These are phyloP conservation scores for Pseudococcus viburni DNA, from an alignment of 2,888 invertebrate species.

Conservation along the genomic window DNA sequence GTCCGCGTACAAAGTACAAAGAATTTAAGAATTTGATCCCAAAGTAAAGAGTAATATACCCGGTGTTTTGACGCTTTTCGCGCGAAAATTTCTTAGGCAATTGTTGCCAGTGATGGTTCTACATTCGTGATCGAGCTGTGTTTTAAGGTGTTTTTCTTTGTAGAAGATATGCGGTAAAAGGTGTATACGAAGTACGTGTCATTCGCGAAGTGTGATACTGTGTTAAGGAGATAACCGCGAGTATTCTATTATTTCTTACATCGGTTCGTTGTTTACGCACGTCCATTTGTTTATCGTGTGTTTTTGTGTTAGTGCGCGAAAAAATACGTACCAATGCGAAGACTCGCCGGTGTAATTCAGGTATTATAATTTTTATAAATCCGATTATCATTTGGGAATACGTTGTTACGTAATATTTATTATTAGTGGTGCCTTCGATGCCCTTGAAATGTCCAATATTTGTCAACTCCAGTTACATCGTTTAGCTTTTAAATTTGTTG, in stretches of 20 bases:
- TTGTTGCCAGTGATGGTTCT: not conserved
- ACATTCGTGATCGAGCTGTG: not conserved
- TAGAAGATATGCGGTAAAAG: not conserved
- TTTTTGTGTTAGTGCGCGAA: constrained; percentile 3
- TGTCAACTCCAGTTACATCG: constrained; percentile 6
- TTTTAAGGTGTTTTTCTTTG: not conserved
- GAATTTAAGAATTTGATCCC: not conserved
- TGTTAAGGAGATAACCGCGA: not conserved
- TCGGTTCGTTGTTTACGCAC: no score
- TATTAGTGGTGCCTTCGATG: not conserved
- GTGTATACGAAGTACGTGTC: not conserved
- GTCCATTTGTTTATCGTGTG: not conserved
- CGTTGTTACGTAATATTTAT: not conserved
- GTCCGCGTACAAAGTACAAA: not conserved
- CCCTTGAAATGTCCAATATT: constrained; percentile 26
- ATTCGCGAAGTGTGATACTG: constrained; percentile 1
- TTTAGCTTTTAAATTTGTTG: not conserved
- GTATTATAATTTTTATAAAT: not conserved
- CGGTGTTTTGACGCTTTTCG: not conserved
- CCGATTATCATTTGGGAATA: not conserved
- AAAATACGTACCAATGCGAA: constrained; percentile 13
- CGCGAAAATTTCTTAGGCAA: not conserved
- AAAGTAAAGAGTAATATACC: not conserved
- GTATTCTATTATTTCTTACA: not conserved
- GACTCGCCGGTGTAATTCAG: not conserved